These are phyloP conservation scores for Cynopterus sphinx DNA, from an alignment of 2,797 vertebrate species.

Conservation along the genomic window DNA sequence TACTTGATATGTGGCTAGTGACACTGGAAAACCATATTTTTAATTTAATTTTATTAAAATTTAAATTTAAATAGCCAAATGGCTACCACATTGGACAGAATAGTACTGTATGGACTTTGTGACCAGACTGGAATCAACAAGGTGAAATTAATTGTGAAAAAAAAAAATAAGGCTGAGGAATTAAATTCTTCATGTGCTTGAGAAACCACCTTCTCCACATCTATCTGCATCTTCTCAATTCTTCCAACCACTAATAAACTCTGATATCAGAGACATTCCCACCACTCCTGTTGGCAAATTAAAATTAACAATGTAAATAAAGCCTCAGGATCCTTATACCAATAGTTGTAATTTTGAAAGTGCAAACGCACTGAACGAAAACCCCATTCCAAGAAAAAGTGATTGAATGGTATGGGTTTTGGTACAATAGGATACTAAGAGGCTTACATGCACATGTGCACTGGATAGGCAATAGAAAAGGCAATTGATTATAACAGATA, in stretches of 20 bases:
- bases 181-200: slow-evolving; percentile 40
- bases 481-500: background rate
- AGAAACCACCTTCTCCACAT: background rate
- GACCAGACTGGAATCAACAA: slow-evolving; percentile 21
- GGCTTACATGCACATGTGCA: rapidly evolving
- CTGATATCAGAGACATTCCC: background rate
- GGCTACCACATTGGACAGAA: background rate
- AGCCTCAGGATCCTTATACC: background rate
- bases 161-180: background rate
- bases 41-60: background rate
- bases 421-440: background rate
- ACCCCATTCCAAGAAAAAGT: background rate
- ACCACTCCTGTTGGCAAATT: background rate
- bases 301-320: background rate
- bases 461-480: background rate
- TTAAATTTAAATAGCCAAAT: background rate
- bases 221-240: background rate
- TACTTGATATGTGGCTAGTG: background rate
- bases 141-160: background rate
- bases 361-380: background rate
- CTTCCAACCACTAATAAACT: background rate
- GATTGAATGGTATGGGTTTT: background rate
- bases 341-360: background rate
- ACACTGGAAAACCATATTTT: background rate
- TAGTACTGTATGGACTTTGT: background rate